Evolutionary conservation across 2,888 invertebrate genomes (phyloP), one percentile per base, ranked within the genome.

Genomic region (Epinotia nisella): DNA sequence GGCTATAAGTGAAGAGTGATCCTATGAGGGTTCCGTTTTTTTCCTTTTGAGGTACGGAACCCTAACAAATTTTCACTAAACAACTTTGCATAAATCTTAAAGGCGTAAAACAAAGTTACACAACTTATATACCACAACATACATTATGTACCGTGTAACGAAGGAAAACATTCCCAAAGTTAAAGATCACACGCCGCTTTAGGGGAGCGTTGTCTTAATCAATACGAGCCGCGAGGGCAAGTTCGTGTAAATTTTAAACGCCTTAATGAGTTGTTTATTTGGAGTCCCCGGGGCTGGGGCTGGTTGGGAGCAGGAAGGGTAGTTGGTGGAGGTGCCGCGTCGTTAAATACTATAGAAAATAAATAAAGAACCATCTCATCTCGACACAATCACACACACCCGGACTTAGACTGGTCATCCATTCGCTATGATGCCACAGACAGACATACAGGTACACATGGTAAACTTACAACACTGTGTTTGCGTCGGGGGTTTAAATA

Each of bases 251-350:
- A 71, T 55, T 71, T 71, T 71, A 66, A 66, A 71, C 66, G 66
- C 19, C 66, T 66, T 71, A 71, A 71, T 71, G 71, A 71, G 71
- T 71, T 71, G 71, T 71, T 71, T 71, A 71, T 66, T 71, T 66
- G 59, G 71, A 66, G 71, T 66, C 56, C 56, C 59, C 41, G 53
- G 29, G 11, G 49, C 17, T 56, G 35, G 64, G 58, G 64, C 56
- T 49, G 61, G 61, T 55, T 53, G 5, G 51, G 65, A 58, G 58
- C 39, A 53, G 39, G 39, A 39, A 13, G 10, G 9, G 11, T 55
- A 41, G 21, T 24, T 69, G 7, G 24, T 55, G 70, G 70, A 70
- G 49, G 49, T n/a, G 49, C n/a, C 49, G 5, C 7, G 5, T n/a
- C 13, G 15, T 45, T 4, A 49, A 49, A 45, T 45, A 45, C 45